Evolutionary conservation across 2,113 vertebrate genomes (phyloP).

Genomic region (Coreoperca whiteheadi): DNA sequence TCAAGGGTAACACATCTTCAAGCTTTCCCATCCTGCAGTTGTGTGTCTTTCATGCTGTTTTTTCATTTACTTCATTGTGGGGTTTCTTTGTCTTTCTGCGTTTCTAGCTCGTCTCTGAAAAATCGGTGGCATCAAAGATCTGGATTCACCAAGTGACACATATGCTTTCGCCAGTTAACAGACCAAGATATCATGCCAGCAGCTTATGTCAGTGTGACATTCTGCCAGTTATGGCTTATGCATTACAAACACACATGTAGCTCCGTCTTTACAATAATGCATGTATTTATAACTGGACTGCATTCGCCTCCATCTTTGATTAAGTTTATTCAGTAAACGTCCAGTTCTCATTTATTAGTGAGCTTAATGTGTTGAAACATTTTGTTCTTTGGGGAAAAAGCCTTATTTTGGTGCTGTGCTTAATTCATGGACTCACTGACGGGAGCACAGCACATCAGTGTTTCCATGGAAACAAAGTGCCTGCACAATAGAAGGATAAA

Average conservation of each 20-base stretch:
- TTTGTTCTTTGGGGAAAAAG: constrained; percentile 40
- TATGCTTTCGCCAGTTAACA: constrained; percentile 45
- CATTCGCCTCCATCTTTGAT: background rate
- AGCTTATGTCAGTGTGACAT: constrained; percentile 62
- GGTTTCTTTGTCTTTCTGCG: constrained; percentile 48
- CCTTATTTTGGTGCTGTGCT: constrained; percentile 65
- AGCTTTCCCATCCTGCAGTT: constrained; percentile 61
- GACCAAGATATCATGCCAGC: constrained; percentile 57
- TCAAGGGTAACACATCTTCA: constrained; percentile 82
- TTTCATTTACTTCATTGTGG: constrained; percentile 38
- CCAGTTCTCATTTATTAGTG: background rate
- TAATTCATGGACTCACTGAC: constrained; percentile 74
- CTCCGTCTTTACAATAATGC: background rate
- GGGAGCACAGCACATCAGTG: constrained; percentile 71
- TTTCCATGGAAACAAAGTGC: constrained; percentile 82
- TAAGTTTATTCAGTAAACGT: constrained; percentile 24
- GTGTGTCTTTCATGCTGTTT: constrained; percentile 62
- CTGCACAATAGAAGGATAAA: constrained; percentile 57
- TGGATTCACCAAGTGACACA: constrained; percentile 43
- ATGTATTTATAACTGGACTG: constrained; percentile 12
- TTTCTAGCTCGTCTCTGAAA: constrained; percentile 32
- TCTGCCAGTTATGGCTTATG: constrained; percentile 44
- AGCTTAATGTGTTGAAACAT: constrained; percentile 30
- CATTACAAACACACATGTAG: constrained; percentile 32
- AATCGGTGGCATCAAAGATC: constrained; percentile 12